Percentiles rank a stretch among this genome's conserved stretches.
phyloP scores from a whole-genome alignment of 1,140 invertebrate species.

The Saccostrea cuccullata region DNA sequence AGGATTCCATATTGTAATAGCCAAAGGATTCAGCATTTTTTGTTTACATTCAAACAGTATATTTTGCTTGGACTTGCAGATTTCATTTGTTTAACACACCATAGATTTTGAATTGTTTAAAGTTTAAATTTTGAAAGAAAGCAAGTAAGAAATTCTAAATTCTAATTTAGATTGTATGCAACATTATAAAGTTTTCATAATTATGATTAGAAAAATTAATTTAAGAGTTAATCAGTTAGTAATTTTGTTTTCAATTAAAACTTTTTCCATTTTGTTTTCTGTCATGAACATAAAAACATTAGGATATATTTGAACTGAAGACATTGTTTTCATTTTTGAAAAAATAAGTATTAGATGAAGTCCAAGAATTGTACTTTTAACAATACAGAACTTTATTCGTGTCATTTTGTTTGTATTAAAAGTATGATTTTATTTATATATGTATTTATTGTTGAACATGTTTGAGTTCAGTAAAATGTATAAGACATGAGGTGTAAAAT shows the following conservation, averaged over 20 bases:
- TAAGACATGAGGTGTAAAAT: not conserved
- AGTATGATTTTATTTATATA: not conserved
- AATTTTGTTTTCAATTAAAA: too few species aligned
- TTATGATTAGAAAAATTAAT: too few species aligned
- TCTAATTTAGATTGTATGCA: too few species aligned
- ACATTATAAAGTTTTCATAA: too few species aligned
- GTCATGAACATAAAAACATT: not conserved
- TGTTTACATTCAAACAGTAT: not conserved
- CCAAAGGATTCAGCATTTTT: conserved; percentile 5
- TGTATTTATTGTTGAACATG: conserved; percentile 21
- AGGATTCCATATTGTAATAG: not conserved
- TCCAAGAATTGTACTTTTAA: not conserved
- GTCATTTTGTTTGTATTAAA: conserved; percentile 2
- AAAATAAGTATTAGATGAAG: not conserved
- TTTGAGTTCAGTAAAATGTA: not conserved
- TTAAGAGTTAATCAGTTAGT: too few species aligned
- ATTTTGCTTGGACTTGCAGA: not conserved
- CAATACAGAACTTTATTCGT: not conserved
- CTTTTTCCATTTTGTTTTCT: not conserved
- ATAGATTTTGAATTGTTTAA: too few species aligned
- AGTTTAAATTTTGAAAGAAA: too few species aligned
- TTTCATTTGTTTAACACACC: too few species aligned
- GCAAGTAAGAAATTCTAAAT: too few species aligned
- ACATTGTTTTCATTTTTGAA: not conserved
- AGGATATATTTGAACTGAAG: not conserved